These are phyloP conservation scores for Carterocephalus palaemon DNA, from an alignment of 2,888 invertebrate species.

Conservation along the genomic window DNA sequence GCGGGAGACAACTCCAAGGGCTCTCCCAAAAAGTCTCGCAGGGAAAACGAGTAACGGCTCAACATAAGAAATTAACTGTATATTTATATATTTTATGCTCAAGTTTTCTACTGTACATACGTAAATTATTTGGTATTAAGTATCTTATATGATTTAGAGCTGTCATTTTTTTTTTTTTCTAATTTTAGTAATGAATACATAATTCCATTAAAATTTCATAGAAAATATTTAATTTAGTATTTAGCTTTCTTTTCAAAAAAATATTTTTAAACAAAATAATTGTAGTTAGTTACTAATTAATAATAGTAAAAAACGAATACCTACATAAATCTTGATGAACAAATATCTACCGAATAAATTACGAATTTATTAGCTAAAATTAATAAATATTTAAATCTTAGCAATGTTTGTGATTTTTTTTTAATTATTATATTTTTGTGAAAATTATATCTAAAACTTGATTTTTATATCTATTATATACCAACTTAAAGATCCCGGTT, in stretches of 20 bases:
- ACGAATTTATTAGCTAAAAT: no score
- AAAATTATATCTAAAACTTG: no score
- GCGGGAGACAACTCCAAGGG: conserved; percentile 46
- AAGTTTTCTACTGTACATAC: conserved; percentile 23
- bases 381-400: no score
- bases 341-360: no score
- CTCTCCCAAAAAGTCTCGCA: conserved; percentile 50
- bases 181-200: no score
- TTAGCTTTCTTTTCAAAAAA: neutral
- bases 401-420: no score
- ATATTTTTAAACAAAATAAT: neutral
- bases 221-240: neutral
- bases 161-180: no score
- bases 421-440: no score
- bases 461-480: no score
- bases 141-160: no score
- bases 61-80: conserved; percentile 36
- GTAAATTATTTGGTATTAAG: no score
- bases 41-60: conserved; percentile 28
- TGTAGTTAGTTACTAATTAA: neutral
- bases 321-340: neutral
- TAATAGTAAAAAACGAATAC: neutral
- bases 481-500: no score
- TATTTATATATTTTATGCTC: conserved; percentile 27
- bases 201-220: neutral